phyloP scores from a whole-genome alignment of 2,113 vertebrate genomes.

The Elaphurus davidianus region DNA sequence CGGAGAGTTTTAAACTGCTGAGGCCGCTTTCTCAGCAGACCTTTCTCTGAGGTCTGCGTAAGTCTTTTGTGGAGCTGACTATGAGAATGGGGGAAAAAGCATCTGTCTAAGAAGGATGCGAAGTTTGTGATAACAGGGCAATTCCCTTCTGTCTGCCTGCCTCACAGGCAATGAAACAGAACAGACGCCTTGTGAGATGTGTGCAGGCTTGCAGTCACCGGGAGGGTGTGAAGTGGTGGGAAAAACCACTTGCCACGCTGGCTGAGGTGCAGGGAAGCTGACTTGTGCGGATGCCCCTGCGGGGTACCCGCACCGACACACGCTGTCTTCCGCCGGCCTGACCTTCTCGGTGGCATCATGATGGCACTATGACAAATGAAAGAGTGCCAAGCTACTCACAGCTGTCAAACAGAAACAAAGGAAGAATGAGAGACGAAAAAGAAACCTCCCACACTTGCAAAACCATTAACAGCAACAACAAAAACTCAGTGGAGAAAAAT shows the following conservation, averaged over 20 bases:
- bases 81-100: neutral
- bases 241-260: neutral
- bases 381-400: neutral
- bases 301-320: no score
- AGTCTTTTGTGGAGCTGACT: neutral
- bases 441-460: neutral
- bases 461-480: neutral
- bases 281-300: neutral
- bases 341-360: neutral
- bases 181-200: neutral
- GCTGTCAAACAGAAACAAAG: slow-evolving; percentile 9
- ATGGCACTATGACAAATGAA: neutral
- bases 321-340: neutral
- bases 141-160: neutral
- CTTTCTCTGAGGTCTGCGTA: neutral
- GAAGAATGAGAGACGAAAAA: neutral
- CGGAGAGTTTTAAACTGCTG: neutral
- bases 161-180: neutral
- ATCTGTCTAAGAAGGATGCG: neutral
- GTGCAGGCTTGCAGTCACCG: neutral
- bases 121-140: neutral
- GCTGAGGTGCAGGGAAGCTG: neutral
- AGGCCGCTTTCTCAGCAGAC: neutral
- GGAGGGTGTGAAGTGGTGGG: neutral
- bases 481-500: neutral